These are phyloP conservation scores for Tipula lateralis DNA, from an alignment of 2,888 invertebrate species.

Conservation along the genomic window DNA sequence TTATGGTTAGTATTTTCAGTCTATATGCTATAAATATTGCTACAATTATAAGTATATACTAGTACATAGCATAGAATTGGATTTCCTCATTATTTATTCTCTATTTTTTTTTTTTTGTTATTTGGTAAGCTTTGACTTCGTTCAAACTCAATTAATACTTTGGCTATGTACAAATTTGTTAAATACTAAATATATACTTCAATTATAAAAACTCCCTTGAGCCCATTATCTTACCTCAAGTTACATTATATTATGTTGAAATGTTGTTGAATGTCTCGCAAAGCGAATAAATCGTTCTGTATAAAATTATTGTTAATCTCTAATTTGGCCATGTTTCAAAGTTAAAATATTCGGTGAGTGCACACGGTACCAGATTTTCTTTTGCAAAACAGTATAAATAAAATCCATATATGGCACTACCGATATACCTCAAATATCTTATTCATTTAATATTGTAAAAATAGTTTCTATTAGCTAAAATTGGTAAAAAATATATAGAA, in stretches of 20 bases:
- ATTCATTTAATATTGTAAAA: background rate
- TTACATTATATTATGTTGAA: background rate
- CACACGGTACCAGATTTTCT: background rate
- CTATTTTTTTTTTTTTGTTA: background rate
- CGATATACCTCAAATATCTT: background rate
- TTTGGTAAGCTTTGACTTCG: background rate
- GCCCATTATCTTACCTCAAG: background rate
- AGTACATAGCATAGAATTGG: background rate
- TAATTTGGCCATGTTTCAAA: background rate
- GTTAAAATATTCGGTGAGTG: background rate
- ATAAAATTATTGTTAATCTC: background rate
- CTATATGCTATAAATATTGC: background rate
- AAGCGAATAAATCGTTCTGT: background rate
- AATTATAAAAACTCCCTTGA: background rate
- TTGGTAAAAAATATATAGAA: constrained; percentile 11
- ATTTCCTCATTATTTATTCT: background rate
- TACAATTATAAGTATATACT: background rate
- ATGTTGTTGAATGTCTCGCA: background rate
- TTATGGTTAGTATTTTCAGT: background rate
- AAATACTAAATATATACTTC: background rate
- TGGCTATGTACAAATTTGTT: background rate
- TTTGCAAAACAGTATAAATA: background rate
- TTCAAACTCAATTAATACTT: background rate
- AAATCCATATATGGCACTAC: background rate
- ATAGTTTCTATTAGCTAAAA: constrained; percentile 2